phyloP scores from a whole-genome alignment of 2,113 vertebrate species.

The Sebastes fasciatus region DNA sequence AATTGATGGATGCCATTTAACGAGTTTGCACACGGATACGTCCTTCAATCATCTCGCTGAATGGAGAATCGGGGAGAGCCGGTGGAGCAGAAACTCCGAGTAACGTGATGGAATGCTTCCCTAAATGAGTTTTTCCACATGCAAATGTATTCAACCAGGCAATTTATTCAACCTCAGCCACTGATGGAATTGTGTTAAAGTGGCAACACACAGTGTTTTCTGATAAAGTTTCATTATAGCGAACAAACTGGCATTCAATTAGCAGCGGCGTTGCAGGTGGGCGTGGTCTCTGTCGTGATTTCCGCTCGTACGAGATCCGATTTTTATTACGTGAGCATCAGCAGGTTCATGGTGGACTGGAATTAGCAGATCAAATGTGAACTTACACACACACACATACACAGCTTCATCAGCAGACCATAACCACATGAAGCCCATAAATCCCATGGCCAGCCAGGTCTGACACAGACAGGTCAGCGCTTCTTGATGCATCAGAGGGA shows the following conservation, averaged over 20 bases:
- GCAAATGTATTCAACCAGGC: constrained; percentile 70
- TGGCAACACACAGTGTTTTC: neutral
- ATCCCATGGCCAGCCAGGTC: constrained; percentile 69
- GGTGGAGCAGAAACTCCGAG: constrained; percentile 45
- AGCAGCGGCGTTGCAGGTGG: constrained; percentile 25
- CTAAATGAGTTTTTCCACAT: constrained; percentile 67
- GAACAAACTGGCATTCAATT: constrained; percentile 9
- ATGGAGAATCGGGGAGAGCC: constrained; percentile 33
- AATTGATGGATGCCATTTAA: constrained; percentile 80
- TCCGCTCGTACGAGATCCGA: constrained; percentile 15
- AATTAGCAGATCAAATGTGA: constrained; percentile 66
- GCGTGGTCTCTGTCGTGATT: neutral
- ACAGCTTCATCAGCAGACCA: constrained; percentile 60
- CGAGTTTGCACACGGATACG: constrained; percentile 71
- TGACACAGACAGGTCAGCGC: constrained; percentile 77
- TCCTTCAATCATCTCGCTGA: constrained; percentile 69
- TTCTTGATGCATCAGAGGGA: constrained; percentile 73
- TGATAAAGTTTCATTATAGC: constrained; percentile 22
- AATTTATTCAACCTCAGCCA: constrained; percentile 25
- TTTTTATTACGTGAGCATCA: constrained; percentile 34
- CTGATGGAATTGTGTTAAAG: constrained; percentile 46
- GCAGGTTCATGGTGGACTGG: constrained; percentile 24
- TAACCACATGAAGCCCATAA: constrained; percentile 73
- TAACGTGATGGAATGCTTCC: constrained; percentile 58
- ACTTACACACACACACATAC: constrained; percentile 29